Conservation (phyloP, 92 coral and sea anemone species). For the Isaurus tuberculatus region DNA sequence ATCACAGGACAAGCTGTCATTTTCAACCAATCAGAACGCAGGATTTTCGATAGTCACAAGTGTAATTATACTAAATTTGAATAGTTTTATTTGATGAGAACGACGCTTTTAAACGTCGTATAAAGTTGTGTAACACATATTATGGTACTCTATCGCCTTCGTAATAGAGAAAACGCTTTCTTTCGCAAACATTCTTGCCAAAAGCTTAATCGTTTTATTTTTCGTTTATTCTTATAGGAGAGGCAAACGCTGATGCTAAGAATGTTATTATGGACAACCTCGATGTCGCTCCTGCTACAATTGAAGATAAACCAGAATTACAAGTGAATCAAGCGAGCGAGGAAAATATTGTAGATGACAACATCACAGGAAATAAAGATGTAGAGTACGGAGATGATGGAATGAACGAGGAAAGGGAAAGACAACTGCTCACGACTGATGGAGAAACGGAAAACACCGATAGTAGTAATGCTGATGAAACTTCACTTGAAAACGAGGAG, state of each 20-base stretch:
- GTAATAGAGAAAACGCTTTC: too few species aligned
- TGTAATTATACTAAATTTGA: too few species aligned
- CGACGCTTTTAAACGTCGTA: too few species aligned
- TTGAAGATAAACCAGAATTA: not conserved
- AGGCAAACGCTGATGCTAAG: slow-evolving; percentile 37
- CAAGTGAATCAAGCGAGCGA: not conserved
- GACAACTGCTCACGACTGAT: not conserved
- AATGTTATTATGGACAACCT: slow-evolving; percentile 16
- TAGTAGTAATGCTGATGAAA: slow-evolving; percentile 4
- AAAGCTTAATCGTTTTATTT: not conserved
- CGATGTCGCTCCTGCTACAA: not conserved
- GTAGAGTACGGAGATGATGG: slow-evolving; percentile 11
- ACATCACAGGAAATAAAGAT: not conserved
- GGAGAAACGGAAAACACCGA: not conserved
- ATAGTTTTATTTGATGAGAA: too few species aligned
- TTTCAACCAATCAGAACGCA: too few species aligned
- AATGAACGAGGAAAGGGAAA: not conserved
- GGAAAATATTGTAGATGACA: not conserved
- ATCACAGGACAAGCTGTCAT: too few species aligned
- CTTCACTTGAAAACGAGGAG: slow-evolving; percentile 8
- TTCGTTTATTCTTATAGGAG: not conserved
- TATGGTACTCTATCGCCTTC: too few species aligned
- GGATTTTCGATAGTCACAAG: too few species aligned
- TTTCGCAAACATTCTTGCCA: not conserved
- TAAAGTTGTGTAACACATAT: too few species aligned